These are phyloP conservation scores for Illadopsis cleaveri DNA, from an alignment of 2,113 vertebrate species.

Conservation along the genomic window DNA sequence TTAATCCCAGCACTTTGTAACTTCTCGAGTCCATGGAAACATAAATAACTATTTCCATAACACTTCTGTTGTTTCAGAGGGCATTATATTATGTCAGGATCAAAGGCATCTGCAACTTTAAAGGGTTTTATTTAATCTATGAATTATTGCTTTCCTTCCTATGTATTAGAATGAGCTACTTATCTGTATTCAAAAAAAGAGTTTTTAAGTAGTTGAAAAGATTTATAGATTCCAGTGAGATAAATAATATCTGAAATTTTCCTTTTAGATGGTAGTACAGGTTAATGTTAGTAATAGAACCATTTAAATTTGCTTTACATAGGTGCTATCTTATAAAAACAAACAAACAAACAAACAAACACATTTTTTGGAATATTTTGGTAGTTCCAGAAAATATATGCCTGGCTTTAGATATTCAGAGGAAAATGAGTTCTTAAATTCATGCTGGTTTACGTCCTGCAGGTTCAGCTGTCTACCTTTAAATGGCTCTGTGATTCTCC, in stretches of 20 bases:
- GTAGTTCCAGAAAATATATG: neutral
- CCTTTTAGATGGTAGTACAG: neutral
- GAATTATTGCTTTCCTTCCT: slow-evolving; percentile 28
- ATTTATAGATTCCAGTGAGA: slow-evolving; percentile 20
- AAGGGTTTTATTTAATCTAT: slow-evolving; percentile 28
- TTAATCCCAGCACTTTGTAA: neutral
- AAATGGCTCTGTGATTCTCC: neutral
- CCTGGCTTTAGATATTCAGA: neutral
- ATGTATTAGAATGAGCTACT: neutral
- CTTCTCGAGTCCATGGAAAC: neutral
- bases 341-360: neutral
- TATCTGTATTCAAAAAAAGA: neutral
- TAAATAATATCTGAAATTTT: slow-evolving; percentile 8
- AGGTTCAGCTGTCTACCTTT: neutral
- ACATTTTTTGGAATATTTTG: neutral
- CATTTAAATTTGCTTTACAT: neutral
- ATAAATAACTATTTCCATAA: neutral
- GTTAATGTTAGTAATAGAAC: neutral
- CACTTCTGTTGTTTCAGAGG: slow-evolving; percentile 21
- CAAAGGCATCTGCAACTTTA: neutral
- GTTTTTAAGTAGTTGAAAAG: slow-evolving; percentile 1
- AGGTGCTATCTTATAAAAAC: neutral
- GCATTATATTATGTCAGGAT: neutral
- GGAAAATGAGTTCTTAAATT: neutral
- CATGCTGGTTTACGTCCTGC: neutral